A percentile compares a stretch with the other conserved stretches of the same genome.
Conservation (phyloP, 2,888 invertebrate genomes). For the Pinctada fucata region DNA sequence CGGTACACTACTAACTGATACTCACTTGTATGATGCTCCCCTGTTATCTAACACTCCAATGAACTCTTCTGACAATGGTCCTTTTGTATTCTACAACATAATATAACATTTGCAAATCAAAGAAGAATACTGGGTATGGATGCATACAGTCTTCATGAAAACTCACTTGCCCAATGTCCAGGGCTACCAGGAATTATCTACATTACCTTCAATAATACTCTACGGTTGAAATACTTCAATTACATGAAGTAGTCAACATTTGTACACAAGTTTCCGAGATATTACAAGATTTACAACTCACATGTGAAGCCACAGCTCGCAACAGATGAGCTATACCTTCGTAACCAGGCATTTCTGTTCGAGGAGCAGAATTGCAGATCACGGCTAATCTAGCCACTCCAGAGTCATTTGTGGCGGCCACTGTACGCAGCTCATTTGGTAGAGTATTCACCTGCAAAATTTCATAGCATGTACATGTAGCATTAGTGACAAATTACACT, state of each 20-base stretch:
- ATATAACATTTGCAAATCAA: background rate
- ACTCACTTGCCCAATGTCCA: too few relatives aligned
- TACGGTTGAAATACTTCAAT: too few relatives aligned
- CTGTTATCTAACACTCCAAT: background rate
- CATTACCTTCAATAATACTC: too few relatives aligned
- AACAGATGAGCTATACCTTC: background rate
- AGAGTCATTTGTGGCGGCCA: background rate
- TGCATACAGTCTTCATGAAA: too few relatives aligned
- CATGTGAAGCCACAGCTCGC: background rate
- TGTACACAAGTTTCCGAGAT: too few relatives aligned
- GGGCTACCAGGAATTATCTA: too few relatives aligned
- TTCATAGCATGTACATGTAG: too few relatives aligned
- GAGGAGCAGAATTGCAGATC: background rate
- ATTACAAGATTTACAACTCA: background rate
- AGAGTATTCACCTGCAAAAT: background rate
- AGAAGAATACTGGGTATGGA: too few relatives aligned
- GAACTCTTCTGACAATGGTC: background rate
- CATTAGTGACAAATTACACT: too few relatives aligned
- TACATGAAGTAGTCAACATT: too few relatives aligned
- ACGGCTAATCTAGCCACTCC: background rate
- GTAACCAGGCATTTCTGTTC: background rate
- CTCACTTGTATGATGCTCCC: background rate
- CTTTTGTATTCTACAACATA: background rate
- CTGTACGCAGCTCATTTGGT: background rate
- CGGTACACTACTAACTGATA: background rate